Percentiles rank a stretch among this genome's conserved stretches.
Conservation (phyloP, 35 echinoderm and acorn worm species). For the Ophioderma brevispina region DNA sequence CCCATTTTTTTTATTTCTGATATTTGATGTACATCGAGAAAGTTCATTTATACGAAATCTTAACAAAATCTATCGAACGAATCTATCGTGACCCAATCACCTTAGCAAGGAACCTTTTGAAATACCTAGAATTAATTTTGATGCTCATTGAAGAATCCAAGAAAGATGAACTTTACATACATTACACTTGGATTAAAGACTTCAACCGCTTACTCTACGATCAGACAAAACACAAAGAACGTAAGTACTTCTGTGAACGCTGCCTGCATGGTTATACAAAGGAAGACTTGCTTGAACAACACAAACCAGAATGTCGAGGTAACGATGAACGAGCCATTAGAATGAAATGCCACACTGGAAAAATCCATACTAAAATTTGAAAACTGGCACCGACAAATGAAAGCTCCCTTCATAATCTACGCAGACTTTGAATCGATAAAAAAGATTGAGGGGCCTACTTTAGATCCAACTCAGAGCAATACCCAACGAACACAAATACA, state of each 20-base stretch:
- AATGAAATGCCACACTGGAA: constrained; percentile 21
- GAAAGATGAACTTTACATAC: background rate
- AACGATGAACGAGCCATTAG: background rate
- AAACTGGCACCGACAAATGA: background rate
- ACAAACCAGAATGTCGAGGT: background rate
- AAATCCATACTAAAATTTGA: background rate
- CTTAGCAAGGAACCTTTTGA: background rate
- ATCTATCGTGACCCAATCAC: too few relatives aligned
- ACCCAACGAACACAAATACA: background rate
- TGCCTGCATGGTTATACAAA: constrained; percentile 4
- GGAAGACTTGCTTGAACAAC: background rate
- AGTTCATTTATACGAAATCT: too few relatives aligned
- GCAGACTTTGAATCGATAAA: background rate
- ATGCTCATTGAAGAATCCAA: constrained; percentile 29
- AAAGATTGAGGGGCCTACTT: background rate
- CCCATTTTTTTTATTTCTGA: too few relatives aligned
- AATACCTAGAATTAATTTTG: background rate
- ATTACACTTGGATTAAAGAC: background rate
- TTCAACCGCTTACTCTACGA: background rate
- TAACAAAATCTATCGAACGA: too few relatives aligned
- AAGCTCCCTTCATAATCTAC: constrained; percentile 8
- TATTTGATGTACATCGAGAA: too few relatives aligned
- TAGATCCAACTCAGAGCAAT: background rate
- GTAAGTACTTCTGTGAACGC: background rate
- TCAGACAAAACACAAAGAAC: background rate